Evolutionary conservation across 1,140 invertebrate genomes (phyloP).

Genomic region (Cydia splendana): DNA sequence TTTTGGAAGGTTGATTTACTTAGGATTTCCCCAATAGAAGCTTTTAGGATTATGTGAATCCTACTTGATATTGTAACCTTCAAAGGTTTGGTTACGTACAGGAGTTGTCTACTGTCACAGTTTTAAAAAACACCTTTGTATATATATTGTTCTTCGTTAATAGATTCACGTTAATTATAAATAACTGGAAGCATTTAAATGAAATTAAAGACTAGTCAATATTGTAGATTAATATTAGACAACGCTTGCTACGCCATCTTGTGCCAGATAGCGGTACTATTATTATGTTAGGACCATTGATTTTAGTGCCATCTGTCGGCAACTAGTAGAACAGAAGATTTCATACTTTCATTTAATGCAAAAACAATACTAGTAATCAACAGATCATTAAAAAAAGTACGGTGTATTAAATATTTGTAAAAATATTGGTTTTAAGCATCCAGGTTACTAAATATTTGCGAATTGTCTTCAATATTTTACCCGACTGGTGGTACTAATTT

Average conservation of each 20-base stretch:
- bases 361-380: not conserved
- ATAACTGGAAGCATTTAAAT: too few species aligned
- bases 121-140: too few species aligned
- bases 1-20: not conserved
- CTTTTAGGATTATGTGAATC: not conserved
- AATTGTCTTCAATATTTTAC: not conserved
- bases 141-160: too few species aligned
- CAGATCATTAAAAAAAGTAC: not conserved
- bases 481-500: not conserved
- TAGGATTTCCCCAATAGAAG: slow-evolving; percentile 9
- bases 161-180: too few species aligned
- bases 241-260: not conserved
- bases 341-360: not conserved
- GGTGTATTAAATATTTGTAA: too few species aligned
- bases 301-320: slow-evolving; percentile 5
- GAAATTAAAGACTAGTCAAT: too few species aligned
- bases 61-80: too few species aligned
- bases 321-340: not conserved
- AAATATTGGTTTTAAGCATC: too few species aligned
- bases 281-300: not conserved
- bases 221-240: not conserved
- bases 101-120: too few species aligned
- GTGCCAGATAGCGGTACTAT: not conserved
- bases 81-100: too few species aligned
- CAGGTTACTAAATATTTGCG: not conserved